phyloP scores from a whole-genome alignment of 2,888 invertebrate species.

The Coecobrya sp. region DNA sequence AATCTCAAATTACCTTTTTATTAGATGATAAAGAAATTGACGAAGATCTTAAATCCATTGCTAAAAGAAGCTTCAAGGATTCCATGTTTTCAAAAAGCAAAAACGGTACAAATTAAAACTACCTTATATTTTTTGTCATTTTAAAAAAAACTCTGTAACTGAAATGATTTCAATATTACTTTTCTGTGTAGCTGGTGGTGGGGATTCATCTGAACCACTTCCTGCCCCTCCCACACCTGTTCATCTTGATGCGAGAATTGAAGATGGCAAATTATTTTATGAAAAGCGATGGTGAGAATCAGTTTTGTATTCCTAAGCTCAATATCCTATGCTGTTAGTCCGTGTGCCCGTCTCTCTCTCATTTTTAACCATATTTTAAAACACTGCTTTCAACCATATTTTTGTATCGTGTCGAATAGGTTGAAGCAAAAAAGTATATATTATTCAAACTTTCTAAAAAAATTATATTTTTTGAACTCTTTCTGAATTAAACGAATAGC shows the following conservation, averaged over 20 bases:
- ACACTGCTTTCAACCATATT: no score
- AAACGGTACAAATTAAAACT: conserved; percentile 43
- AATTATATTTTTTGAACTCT: no score
- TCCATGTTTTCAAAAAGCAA: conserved; percentile 63
- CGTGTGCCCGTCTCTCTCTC: no score
- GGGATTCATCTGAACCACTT: conserved; percentile 35
- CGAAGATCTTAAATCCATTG: conserved; percentile 94
- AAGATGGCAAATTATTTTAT: conserved; percentile 97
- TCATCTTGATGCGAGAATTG: conserved; percentile 94
- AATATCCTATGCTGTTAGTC: no score
- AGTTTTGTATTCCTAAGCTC: neutral
- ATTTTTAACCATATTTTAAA: no score
- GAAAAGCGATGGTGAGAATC: conserved; percentile 94
- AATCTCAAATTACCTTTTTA: conserved; percentile 95
- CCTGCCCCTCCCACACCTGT: conserved; percentile 57
- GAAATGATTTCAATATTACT: no score
- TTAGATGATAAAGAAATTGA: conserved; percentile 97
- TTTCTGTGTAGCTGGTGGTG: neutral
- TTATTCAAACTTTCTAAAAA: no score
- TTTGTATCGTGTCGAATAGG: no score
- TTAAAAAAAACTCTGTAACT: no score
- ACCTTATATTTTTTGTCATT: no score
- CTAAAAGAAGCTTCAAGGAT: conserved; percentile 88
- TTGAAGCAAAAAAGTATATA: conserved; percentile 21
- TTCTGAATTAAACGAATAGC: no score